Conservation (phyloP, 2,797 vertebrate genomes). For the Ambastaia sidthimunki region DNA sequence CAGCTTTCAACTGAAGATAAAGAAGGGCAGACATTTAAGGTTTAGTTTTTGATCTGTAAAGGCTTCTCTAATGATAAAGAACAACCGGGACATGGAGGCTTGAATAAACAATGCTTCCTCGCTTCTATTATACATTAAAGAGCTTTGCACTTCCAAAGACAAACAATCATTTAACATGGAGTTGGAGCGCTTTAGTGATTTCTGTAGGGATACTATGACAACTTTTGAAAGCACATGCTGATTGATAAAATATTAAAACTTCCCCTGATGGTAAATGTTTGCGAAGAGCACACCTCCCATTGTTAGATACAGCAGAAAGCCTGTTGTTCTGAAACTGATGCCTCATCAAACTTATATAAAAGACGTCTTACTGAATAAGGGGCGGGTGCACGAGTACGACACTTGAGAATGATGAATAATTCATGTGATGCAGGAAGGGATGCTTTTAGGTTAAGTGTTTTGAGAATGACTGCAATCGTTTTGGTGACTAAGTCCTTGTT, state of each 20-base stretch:
- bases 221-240: constrained; percentile 43
- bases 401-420: constrained; percentile 52
- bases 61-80: background rate
- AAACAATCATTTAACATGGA: constrained; percentile 29
- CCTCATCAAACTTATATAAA: constrained; percentile 56
- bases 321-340: constrained; percentile 47
- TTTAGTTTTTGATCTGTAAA: background rate
- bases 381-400: constrained; percentile 7
- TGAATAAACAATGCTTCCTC: constrained; percentile 29
- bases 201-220: constrained; percentile 40
- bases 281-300: constrained; percentile 19
- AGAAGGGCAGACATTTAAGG: background rate
- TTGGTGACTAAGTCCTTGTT: constrained; percentile 49
- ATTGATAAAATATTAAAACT: constrained; percentile 54
- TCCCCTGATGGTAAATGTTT: constrained; percentile 46
- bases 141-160: constrained; percentile 34
- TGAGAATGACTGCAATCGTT: constrained; percentile 37
- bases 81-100: background rate
- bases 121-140: constrained; percentile 32
- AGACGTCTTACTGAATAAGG: constrained; percentile 34
- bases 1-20: background rate
- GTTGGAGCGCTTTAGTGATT: constrained; percentile 35
- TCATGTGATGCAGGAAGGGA: constrained; percentile 41
- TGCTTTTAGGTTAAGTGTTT: constrained; percentile 60
- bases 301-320: constrained; percentile 43